A percentile compares a stretch with the other conserved stretches of the same genome.
These are phyloP conservation scores for Metallyticus violacea DNA, from an alignment of 2,888 invertebrate species.

Conservation along the genomic window DNA sequence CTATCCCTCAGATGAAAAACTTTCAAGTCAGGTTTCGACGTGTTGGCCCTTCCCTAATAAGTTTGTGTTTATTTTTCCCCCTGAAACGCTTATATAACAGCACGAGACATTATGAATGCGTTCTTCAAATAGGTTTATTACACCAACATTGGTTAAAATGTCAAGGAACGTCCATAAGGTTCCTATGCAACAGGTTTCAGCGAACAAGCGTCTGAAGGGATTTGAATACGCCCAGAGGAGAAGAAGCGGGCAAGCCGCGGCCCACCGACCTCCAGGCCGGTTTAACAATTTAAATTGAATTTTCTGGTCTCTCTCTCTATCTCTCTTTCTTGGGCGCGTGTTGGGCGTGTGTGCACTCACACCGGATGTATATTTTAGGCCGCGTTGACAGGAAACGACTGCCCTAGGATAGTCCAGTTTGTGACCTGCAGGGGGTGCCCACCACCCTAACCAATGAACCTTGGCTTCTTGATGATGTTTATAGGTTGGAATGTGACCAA, in stretches of 20 bases:
- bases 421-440: not conserved
- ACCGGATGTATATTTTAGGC: conserved; percentile 16
- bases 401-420: not conserved
- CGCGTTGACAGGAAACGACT: conserved; percentile 1
- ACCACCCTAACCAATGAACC: not conserved
- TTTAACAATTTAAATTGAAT: conserved; percentile 12
- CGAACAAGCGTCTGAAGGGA: too few relatives aligned
- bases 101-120: not conserved
- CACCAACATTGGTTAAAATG: not conserved
- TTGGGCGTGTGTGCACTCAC: not conserved
- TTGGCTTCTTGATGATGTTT: not conserved
- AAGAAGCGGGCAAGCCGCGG: too few relatives aligned
- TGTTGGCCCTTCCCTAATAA: too few relatives aligned
- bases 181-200: not conserved
- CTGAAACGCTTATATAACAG: not conserved
- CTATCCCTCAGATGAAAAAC: too few relatives aligned
- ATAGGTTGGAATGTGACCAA: not conserved
- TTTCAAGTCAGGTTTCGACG: too few relatives aligned
- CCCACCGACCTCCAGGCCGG: not conserved
- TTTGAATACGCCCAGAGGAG: not conserved
- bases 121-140: not conserved
- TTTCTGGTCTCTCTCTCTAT: too few relatives aligned
- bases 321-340: not conserved
- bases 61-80: not conserved
- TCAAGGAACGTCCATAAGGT: not conserved